Percentiles rank a stretch among this genome's conserved stretches.
phyloP scores from a whole-genome alignment of 2,113 vertebrate species.

The Dunckerocampus dactyliophorus region DNA sequence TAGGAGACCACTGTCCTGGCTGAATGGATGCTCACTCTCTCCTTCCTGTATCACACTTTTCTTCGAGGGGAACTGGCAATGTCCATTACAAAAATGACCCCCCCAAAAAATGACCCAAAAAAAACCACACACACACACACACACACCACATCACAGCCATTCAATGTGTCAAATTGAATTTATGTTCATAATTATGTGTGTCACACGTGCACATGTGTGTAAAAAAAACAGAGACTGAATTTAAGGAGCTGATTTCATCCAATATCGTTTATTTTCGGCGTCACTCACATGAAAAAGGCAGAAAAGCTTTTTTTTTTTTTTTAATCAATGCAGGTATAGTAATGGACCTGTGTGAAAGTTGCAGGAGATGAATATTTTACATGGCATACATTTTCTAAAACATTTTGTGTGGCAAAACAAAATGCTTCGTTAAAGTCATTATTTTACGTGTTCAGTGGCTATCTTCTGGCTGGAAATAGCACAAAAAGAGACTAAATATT shows the following conservation, averaged over 20 bases:
- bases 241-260: slow-evolving; percentile 53
- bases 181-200: slow-evolving; percentile 41
- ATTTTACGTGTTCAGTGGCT: too few species aligned
- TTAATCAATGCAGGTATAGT: slow-evolving; percentile 45
- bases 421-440: too few species aligned
- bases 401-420: too few species aligned
- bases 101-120: too few species aligned
- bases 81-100: slow-evolving; percentile 55
- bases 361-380: slow-evolving; percentile 47
- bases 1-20: slow-evolving; percentile 61
- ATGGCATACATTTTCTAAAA: slow-evolving; percentile 5
- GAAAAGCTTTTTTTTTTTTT: too few species aligned
- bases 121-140: neutral
- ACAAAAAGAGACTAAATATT: too few species aligned
- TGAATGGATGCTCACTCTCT: slow-evolving; percentile 43
- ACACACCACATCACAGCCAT: slow-evolving; percentile 52
- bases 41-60: slow-evolving; percentile 6
- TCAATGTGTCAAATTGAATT: slow-evolving; percentile 68
- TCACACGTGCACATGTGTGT: slow-evolving; percentile 25
- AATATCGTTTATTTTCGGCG: slow-evolving; percentile 57
- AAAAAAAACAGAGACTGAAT: slow-evolving; percentile 23
- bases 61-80: slow-evolving; percentile 30
- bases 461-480: too few species aligned
- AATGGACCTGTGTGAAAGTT: slow-evolving; percentile 56
- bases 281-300: slow-evolving; percentile 41